phyloP scores from a whole-genome alignment of 2,113 vertebrate genomes.

The Suncus etruscus region DNA sequence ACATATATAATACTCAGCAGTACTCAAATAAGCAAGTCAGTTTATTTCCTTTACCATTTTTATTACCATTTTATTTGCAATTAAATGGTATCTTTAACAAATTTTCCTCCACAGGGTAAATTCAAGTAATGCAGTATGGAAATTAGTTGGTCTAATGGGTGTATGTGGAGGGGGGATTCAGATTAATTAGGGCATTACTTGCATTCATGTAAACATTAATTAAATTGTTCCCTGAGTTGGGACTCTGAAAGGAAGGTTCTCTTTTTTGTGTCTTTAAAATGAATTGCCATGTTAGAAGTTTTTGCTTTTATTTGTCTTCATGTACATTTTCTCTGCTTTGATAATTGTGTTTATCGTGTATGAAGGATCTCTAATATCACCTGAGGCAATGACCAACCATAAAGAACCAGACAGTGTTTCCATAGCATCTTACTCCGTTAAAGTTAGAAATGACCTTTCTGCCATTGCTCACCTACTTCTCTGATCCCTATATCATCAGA shows the following conservation, averaged over 20 bases:
- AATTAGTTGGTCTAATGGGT: background rate
- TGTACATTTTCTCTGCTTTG: background rate
- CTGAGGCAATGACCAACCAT: background rate
- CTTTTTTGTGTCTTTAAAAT: constrained; percentile 33
- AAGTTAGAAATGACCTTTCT: background rate
- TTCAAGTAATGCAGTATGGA: background rate
- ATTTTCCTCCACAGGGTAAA: background rate
- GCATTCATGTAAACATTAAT: background rate
- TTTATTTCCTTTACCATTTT: constrained; percentile 33
- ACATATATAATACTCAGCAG: background rate
- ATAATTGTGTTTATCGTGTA: constrained; percentile 10
- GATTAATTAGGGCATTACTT: background rate
- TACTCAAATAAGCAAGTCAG: background rate
- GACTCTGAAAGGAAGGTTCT: background rate
- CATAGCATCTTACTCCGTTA: background rate
- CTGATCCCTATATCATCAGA: constrained; percentile 4
- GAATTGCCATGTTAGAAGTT: background rate
- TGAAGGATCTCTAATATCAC: constrained; percentile 8
- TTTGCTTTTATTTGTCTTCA: background rate
- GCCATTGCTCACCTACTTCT: background rate
- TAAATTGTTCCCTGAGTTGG: background rate
- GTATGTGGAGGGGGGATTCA: background rate
- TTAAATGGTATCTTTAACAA: constrained; percentile 12
- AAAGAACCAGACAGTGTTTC: background rate
- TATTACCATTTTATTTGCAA: constrained; percentile 10